Percentiles rank a stretch among this genome's conserved stretches.
Evolutionary conservation across 2,797 vertebrate species (phyloP).

Genomic region (Dallia pectoralis): DNA sequence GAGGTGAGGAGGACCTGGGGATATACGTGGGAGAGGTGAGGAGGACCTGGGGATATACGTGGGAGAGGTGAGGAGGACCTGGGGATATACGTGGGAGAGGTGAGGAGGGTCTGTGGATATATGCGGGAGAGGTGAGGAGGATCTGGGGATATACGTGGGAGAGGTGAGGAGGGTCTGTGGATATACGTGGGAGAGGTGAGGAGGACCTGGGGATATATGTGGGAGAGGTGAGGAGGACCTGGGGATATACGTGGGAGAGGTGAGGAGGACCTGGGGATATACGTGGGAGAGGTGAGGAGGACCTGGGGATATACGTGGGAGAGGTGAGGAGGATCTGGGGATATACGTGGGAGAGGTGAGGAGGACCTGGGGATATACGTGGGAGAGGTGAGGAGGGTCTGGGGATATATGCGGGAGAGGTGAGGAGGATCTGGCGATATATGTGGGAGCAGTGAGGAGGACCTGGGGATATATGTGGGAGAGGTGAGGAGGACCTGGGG

Average conservation of each 20-base stretch:
- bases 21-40: no score
- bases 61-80: conserved; percentile 80
- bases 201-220: no score
- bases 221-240: conserved; percentile 92
- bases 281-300: no score
- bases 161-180: conserved; percentile 89
- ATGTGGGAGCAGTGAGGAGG: conserved; percentile 83
- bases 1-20: conserved; percentile 79
- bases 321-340: conserved; percentile 79
- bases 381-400: conserved; percentile 80
- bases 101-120: conserved; percentile 91
- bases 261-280: no score
- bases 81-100: no score
- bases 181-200: conserved; percentile 90
- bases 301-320: conserved; percentile 89
- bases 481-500: conserved; percentile 89
- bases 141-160: no score
- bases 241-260: conserved; percentile 91
- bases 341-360: no score
- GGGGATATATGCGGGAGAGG: no score
- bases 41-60: conserved; percentile 91
- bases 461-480: no score
- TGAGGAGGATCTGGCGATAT: conserved; percentile 91
- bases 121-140: conserved; percentile 83
- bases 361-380: conserved; percentile 91